Evolutionary conservation across 2,113 vertebrate genomes (phyloP), one percentile per base, ranked within the genome.

Genomic region (Vanacampus margaritifer): DNA sequence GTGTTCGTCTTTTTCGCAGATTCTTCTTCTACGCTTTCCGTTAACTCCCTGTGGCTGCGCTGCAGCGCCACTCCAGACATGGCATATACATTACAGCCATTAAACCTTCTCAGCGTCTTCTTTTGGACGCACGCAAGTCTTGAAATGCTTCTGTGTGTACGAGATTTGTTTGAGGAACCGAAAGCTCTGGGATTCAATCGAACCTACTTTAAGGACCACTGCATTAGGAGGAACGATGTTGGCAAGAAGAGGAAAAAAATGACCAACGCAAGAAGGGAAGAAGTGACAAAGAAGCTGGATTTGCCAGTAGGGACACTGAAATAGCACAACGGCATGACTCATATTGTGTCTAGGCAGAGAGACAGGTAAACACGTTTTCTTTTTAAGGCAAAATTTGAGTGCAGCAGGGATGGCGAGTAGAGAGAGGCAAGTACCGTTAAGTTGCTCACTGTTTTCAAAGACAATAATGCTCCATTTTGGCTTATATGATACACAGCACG

Each of bases 241-340:
- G 53, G 79, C 77, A 71, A 59, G 65, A 41, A 21, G 76, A 75
- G 71, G 73, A 68, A 56, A 82, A 88, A 88, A 89, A 90, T 86
- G 79, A 77, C 74, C 67, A 50, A 67, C 64, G 48, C 51, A 58
- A 62, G 39, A 62, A 41, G 37, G 12, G 21, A 35, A 61, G n/a
- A 60, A 60, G 58, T n/a, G 35, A 23, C 58, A 37, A n/a, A 37
- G 35, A 13, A 6, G 21, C 23, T 62, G 37, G 56, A 70, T 61
- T 78, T 63, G 82, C 78, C 72, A 81, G 73, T 77, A 82, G 81
- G 26, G 21, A 14, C 67, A 70, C 81, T 73, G 78, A 84, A 82
- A 84, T 80, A 82, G 78, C 73, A 65, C 11, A 1, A 36, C 45
- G 72, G 74, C 59, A 45, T 88, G 88, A 89, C 65, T 88, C 87